phyloP scores from a whole-genome alignment of 2,888 invertebrate species.

The Hoplodrina ambigua region DNA sequence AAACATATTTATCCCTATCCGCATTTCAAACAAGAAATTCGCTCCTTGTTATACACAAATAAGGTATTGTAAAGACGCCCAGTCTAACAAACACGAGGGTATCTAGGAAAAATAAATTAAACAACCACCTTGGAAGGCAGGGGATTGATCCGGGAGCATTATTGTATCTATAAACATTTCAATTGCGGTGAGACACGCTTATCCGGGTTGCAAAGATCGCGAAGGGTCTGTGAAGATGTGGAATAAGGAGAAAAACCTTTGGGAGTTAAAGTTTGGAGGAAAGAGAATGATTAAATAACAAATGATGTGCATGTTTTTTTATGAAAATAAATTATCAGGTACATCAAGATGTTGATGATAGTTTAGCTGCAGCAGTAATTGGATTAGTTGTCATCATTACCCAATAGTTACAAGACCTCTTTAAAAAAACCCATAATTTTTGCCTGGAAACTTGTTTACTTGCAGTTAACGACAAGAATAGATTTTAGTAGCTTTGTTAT shows the following conservation, averaged over 20 bases:
- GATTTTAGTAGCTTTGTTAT: too few relatives aligned
- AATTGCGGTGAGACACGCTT: conserved; percentile 78
- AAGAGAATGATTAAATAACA: conserved; percentile 8
- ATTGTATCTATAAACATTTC: conserved; percentile 89
- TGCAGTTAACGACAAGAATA: too few relatives aligned
- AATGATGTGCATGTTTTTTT: background rate
- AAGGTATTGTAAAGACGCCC: conserved; percentile 62
- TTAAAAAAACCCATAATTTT: too few relatives aligned
- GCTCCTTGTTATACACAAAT: conserved; percentile 48
- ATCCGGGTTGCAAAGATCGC: conserved; percentile 68
- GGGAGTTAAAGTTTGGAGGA: conserved; percentile 2
- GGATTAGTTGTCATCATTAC: too few relatives aligned
- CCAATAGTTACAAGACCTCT: too few relatives aligned
- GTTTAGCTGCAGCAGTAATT: background rate
- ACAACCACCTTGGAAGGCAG: conserved; percentile 72
- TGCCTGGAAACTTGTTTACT: too few relatives aligned
- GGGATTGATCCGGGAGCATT: conserved; percentile 85
- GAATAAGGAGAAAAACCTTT: conserved; percentile 21
- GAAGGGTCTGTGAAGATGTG: conserved; percentile 42
- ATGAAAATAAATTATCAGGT: background rate
- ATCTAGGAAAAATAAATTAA: conserved; percentile 85
- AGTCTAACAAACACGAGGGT: conserved; percentile 50
- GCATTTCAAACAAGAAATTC: conserved; percentile 50
- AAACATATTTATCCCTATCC: conserved; percentile 57
- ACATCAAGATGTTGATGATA: background rate